These are phyloP conservation scores for Syngnathus acus DNA, from an alignment of 2,797 vertebrate species.

Conservation along the genomic window DNA sequence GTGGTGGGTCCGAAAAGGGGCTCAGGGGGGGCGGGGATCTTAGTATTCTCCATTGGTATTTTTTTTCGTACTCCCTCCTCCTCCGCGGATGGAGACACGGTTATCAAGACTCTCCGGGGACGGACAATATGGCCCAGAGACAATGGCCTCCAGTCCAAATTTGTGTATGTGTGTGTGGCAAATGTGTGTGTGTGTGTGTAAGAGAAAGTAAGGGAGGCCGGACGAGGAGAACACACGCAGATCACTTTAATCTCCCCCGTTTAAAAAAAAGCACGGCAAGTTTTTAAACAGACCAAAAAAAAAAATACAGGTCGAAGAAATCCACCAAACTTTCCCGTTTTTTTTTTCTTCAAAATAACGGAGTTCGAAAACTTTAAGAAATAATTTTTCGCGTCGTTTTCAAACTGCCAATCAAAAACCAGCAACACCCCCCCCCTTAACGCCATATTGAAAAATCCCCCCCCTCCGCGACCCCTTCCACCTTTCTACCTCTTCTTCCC, in stretches of 20 bases:
- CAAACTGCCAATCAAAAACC: constrained; percentile 46
- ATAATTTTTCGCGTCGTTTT: background rate
- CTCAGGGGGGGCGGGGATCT: constrained; percentile 12
- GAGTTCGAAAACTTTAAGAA: background rate
- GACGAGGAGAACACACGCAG: constrained; percentile 34
- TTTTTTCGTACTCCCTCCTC: constrained; percentile 52
- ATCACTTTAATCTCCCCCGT: constrained; percentile 43
- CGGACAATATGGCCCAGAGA: constrained; percentile 65
- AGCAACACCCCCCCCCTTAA: constrained; percentile 31
- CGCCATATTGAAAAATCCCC: constrained; percentile 40
- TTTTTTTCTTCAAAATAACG: background rate
- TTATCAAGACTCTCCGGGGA: constrained; percentile 72
- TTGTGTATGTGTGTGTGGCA: constrained; percentile 27
- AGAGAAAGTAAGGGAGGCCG: constrained; percentile 28
- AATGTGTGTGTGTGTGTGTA: constrained; percentile 12
- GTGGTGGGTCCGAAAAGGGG: background rate
- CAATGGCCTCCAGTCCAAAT: constrained; percentile 61
- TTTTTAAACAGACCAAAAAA: background rate
- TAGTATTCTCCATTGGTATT: constrained; percentile 70
- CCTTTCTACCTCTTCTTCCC: constrained; percentile 22
- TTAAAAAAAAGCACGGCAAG: background rate
- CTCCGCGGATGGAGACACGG: constrained; percentile 71
- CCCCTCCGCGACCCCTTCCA: background rate
- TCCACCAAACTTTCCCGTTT: too few relatives aligned
- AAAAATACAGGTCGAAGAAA: too few relatives aligned